A percentile compares a stretch with the other conserved stretches of the same genome.
These are phyloP conservation scores for Erebia aethiops DNA, from an alignment of 2,888 invertebrate genomes.

Conservation along the genomic window DNA sequence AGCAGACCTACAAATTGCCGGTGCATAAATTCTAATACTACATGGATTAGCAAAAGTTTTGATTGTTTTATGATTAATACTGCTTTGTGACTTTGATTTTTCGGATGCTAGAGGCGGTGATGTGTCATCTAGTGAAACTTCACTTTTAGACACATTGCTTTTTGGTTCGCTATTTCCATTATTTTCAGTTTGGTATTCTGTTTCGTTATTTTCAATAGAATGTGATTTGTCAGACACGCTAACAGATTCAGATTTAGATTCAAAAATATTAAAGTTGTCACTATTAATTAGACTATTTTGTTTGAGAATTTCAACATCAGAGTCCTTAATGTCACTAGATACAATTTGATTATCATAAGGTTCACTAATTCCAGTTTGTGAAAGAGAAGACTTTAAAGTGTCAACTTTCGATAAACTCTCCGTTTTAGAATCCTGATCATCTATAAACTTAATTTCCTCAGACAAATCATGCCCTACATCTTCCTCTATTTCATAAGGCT, in stretches of 20 bases:
- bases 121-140: slow-evolving; percentile 51
- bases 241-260: slow-evolving; percentile 55
- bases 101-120: slow-evolving; percentile 64
- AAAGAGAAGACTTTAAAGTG: slow-evolving; percentile 43
- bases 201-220: slow-evolving; percentile 53
- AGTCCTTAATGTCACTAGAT: slow-evolving; percentile 38
- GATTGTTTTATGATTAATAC: slow-evolving; percentile 25
- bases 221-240: slow-evolving; percentile 66
- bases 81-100: slow-evolving; percentile 48
- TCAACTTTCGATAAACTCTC: slow-evolving; percentile 41
- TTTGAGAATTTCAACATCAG: slow-evolving; percentile 29
- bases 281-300: slow-evolving; percentile 41
- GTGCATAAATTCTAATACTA: slow-evolving; percentile 64
- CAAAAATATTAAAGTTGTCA: slow-evolving; percentile 44
- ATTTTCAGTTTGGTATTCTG: slow-evolving; percentile 20
- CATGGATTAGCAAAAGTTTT: slow-evolving; percentile 48
- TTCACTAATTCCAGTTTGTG: slow-evolving; percentile 47
- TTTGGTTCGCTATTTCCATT: slow-evolving; percentile 27
- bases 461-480: slow-evolving; percentile 35
- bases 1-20: slow-evolving; percentile 67
- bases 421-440: slow-evolving; percentile 45
- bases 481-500: slow-evolving; percentile 50
- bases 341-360: slow-evolving; percentile 47
- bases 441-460: slow-evolving; percentile 46
- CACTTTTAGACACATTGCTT: slow-evolving; percentile 35